Evolutionary conservation across 2,888 invertebrate genomes (phyloP).

Genomic region (Sepioteuthis lessoniana): DNA sequence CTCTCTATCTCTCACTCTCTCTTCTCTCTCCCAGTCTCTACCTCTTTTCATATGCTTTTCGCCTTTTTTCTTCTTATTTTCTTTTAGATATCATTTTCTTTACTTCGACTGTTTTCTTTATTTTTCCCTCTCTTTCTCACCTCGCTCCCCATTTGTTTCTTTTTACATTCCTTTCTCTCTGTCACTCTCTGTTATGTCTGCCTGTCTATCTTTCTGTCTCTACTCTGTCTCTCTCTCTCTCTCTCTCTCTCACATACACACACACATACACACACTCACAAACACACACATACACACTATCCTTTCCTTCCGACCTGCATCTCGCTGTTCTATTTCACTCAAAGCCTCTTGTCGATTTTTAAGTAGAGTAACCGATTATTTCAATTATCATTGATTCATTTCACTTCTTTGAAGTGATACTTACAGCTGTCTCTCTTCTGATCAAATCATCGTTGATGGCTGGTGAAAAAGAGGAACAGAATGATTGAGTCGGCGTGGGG

Average conservation of each 20-base stretch:
- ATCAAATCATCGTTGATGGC: background rate
- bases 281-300: no score
- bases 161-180: no score
- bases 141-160: no score
- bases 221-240: no score
- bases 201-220: no score
- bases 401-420: background rate
- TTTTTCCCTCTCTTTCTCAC: background rate
- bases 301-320: background rate
- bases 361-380: background rate
- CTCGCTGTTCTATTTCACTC: no score
- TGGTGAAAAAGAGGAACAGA: background rate
- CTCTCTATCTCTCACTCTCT: no score
- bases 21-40: no score
- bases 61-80: background rate
- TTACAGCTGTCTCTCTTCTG: background rate
- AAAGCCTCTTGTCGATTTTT: background rate
- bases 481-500: no score
- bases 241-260: no score
- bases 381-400: background rate
- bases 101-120: background rate
- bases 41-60: background rate
- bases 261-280: no score
- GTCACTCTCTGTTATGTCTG: no score
- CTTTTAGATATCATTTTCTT: background rate